Base-by-base conservation (phyloP, 2,113 vertebrate species). In the Podarcis muralis region DNA sequence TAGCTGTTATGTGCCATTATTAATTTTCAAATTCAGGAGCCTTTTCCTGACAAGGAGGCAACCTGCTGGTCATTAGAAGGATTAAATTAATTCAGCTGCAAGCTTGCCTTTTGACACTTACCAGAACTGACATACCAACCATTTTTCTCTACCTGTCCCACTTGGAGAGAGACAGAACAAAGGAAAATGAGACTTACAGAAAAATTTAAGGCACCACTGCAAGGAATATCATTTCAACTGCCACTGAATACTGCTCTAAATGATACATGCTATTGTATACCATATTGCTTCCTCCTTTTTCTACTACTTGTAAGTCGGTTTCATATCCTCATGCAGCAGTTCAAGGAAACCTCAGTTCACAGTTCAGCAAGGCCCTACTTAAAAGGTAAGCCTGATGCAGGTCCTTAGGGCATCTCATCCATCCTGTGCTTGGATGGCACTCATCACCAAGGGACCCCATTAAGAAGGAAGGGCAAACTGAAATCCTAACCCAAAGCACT, bases 391-490 rank as follows among this genome's bases (percentile, higher is more conserved):
- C 53, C 88, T 20, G 75, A 92, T 37, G 30, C 66, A 90, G 89
- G 92, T 92, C 93, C 81, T 91, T 88, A 92, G 95, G 94, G 94
- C 87, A 95, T 87, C 93, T 94, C 95, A 95, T 96, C 93, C 94
- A 96, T 96, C 96, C 92, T 96, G 91, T 3, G 1, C 90, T 88
- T 37, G 65, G 92, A 93, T 92, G 94, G 95, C 95, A 96, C 92
- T 87, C 83, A 84, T 89, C 94, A 95, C 93, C 97, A 96, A 94
- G 97, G 96, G 96, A 97, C 93, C 92, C 96, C 95, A 96, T 96
- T 96, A 97, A 92, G 94, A 95, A 94, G 91, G 94, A 96, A 95
- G 95, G 93, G 94, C 93, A 94, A 88, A 84, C 86, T 92, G 90
- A 95, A 90, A 82, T 93, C 84, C 95, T 94, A 96, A 94, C 90